These are phyloP conservation scores for Henicopernis longicauda DNA, from an alignment of 2,113 vertebrate species.

Conservation along the genomic window DNA sequence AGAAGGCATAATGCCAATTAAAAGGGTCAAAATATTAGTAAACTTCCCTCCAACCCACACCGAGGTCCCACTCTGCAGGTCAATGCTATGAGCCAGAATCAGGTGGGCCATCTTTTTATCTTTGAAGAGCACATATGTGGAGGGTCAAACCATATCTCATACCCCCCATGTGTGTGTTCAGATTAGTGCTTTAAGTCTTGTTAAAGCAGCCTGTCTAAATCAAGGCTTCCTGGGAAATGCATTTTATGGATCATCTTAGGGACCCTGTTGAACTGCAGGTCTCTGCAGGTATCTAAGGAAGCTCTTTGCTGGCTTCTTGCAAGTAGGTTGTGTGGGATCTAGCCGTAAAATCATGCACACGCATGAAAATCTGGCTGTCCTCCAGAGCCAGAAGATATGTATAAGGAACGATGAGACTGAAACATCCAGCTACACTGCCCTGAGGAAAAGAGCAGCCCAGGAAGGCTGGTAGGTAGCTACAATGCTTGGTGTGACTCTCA, in stretches of 20 bases:
- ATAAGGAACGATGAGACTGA: background rate
- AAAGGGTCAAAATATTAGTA: background rate
- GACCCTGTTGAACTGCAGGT: background rate
- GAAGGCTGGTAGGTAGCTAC: background rate
- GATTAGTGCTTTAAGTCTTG: background rate
- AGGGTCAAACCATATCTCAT: background rate
- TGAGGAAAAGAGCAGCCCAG: background rate
- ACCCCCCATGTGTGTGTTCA: background rate
- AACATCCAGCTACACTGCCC: background rate
- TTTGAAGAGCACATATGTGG: background rate
- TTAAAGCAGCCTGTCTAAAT: background rate
- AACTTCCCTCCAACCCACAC: background rate
- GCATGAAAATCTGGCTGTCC: background rate
- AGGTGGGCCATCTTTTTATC: background rate
- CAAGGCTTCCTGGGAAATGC: background rate
- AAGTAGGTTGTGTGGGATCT: background rate
- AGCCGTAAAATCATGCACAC: background rate
- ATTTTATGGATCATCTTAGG: background rate
- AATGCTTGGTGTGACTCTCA: background rate
- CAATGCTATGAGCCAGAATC: fast-evolving
- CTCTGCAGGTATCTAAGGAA: background rate
- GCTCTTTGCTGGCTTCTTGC: background rate
- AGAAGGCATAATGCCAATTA: background rate
- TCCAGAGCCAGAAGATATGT: background rate
- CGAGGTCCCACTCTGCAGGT: background rate